Conservation (phyloP, 2,888 invertebrate species). For the Dione juno region DNA sequence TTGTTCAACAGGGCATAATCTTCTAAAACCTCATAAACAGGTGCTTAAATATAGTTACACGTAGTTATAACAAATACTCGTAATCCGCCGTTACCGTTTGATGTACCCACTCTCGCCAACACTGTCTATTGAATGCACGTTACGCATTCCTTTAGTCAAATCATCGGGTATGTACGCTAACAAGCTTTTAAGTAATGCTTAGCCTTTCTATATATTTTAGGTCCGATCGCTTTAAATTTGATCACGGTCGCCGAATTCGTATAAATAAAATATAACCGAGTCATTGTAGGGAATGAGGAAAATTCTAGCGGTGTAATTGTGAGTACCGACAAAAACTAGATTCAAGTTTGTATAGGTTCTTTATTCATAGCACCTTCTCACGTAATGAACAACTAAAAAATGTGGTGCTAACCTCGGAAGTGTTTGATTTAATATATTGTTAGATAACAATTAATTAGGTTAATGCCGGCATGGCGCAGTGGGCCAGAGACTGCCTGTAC, state of each 20-base stretch:
- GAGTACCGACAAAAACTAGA: conserved; percentile 32
- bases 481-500: too few relatives aligned
- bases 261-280: conserved; percentile 32
- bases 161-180: conserved; percentile 18
- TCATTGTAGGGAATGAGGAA: conserved; percentile 38
- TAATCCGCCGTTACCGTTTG: conserved; percentile 8
- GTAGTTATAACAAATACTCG: not conserved
- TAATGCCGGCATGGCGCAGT: not conserved
- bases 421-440: conserved; percentile 11
- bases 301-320: conserved; percentile 30
- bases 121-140: not conserved
- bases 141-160: conserved; percentile 14
- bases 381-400: conserved; percentile 12
- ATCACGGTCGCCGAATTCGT: conserved; percentile 28
- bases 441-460: conserved; percentile 17
- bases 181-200: conserved; percentile 23
- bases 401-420: conserved; percentile 18
- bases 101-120: not conserved
- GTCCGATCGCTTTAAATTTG: conserved; percentile 21
- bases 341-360: conserved; percentile 12
- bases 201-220: conserved; percentile 8
- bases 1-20: not conserved
- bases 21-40: conserved; percentile 5
- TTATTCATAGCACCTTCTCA: conserved; percentile 15
- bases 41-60: not conserved